phyloP scores from a whole-genome alignment of 2,888 invertebrate genomes.

The Lepas anatifera region DNA sequence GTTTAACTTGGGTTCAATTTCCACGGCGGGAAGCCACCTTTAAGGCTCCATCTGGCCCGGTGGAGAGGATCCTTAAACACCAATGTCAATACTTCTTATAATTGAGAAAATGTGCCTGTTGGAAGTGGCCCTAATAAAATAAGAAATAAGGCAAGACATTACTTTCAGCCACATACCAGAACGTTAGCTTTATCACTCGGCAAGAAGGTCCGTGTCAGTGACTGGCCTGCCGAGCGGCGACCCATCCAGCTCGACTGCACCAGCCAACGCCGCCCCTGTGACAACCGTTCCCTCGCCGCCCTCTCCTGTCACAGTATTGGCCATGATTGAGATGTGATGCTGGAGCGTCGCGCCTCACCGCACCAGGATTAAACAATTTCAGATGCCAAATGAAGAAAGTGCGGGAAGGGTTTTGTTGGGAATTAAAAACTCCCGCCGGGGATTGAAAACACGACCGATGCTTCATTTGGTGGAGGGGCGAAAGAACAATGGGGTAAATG shows the following conservation, averaged over 20 bases:
- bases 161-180: no score
- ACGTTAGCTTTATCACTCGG: no score
- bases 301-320: neutral
- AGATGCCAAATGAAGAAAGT: constrained; percentile 5
- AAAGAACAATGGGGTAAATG: constrained; percentile 9
- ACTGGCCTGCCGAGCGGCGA: neutral
- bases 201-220: neutral
- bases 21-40: no score
- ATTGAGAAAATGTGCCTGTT: no score
- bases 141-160: no score
- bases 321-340: constrained; percentile 8
- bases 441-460: constrained; percentile 8
- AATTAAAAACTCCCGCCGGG: neutral
- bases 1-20: no score
- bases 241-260: neutral
- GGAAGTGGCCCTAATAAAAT: no score
- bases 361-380: constrained; percentile 4
- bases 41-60: no score
- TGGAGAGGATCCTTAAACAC: no score
- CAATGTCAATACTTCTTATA: no score
- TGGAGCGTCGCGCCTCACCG: neutral
- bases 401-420: constrained; percentile 3
- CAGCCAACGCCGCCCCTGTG: neutral
- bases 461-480: constrained; percentile 6
- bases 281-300: neutral